Evolutionary conservation across 2,113 vertebrate genomes (phyloP).

Genomic region (Nibea coibor): DNA sequence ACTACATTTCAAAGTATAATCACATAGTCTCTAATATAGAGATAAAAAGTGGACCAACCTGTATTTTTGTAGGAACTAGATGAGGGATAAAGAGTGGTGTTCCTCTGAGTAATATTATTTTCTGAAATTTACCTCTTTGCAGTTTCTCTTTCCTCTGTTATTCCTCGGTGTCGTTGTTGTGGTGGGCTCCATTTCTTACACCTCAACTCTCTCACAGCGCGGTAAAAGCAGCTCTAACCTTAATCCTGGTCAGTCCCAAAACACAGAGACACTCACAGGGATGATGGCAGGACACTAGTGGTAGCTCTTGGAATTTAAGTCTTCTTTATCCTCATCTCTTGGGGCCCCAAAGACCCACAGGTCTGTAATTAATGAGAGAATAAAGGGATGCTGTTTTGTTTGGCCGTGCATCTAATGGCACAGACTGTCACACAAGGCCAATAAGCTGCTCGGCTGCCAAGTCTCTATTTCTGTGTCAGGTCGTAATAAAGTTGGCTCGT

Average conservation of each 20-base stretch:
- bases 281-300: neutral
- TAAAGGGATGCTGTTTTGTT: conserved; percentile 26
- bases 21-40: neutral
- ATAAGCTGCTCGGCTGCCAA: conserved; percentile 36
- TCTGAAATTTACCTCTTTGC: conserved; percentile 44
- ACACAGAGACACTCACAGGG: conserved; percentile 1
- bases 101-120: neutral
- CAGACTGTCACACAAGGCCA: conserved; percentile 28
- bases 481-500: conserved; percentile 19
- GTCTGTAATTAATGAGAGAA: conserved; percentile 49
- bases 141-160: conserved; percentile 26
- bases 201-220: neutral
- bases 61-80: neutral
- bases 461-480: conserved; percentile 47
- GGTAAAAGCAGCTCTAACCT: neutral
- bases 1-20: neutral
- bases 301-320: conserved; percentile 21
- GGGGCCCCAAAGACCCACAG: conserved; percentile 19
- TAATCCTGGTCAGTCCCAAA: neutral
- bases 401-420: conserved; percentile 10
- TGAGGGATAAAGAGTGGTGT: neutral
- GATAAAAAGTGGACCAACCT: neutral
- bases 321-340: conserved; percentile 17
- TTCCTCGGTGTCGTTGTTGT: neutral
- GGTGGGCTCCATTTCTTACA: conserved; percentile 36